Evolutionary conservation across 2,113 vertebrate species (phyloP).

Genomic region (Acinonyx jubatus): DNA sequence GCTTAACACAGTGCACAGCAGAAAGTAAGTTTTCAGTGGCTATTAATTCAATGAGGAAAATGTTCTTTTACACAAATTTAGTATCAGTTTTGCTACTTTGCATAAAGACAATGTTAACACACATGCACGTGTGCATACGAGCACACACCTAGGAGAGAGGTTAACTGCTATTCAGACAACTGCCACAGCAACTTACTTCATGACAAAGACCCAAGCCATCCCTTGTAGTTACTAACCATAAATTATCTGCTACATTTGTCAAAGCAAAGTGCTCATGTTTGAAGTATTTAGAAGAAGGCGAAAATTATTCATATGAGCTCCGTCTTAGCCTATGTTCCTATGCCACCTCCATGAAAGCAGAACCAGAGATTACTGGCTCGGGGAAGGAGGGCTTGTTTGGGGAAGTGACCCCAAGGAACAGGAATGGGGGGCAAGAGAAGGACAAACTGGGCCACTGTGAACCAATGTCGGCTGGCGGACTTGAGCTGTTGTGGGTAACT

Average conservation of each 20-base stretch:
- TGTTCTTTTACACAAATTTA: background rate
- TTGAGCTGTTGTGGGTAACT: background rate
- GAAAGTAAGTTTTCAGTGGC: background rate
- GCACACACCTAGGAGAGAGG: background rate
- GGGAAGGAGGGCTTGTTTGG: background rate
- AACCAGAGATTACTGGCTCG: background rate
- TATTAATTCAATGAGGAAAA: background rate
- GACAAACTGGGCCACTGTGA: background rate
- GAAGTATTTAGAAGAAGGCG: constrained; percentile 56
- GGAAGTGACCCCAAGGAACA: background rate
- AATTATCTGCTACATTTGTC: constrained; percentile 58
- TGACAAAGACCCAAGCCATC: constrained; percentile 7
- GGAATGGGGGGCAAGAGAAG: background rate
- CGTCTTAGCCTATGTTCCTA: background rate
- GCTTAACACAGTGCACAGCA: background rate
- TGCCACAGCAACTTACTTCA: constrained; percentile 24
- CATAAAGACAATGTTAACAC: background rate
- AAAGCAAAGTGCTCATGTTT: constrained; percentile 20
- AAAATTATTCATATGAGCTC: background rate
- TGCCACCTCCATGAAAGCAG: background rate
- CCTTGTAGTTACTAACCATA: background rate
- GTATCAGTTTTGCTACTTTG: background rate
- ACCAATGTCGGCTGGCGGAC: no score
- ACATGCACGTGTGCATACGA: background rate
- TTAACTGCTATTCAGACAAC: constrained; percentile 62